Evolutionary conservation across 2,888 invertebrate genomes (phyloP), one percentile per base, ranked within the genome.

Genomic region (Cepaea hortensis): DNA sequence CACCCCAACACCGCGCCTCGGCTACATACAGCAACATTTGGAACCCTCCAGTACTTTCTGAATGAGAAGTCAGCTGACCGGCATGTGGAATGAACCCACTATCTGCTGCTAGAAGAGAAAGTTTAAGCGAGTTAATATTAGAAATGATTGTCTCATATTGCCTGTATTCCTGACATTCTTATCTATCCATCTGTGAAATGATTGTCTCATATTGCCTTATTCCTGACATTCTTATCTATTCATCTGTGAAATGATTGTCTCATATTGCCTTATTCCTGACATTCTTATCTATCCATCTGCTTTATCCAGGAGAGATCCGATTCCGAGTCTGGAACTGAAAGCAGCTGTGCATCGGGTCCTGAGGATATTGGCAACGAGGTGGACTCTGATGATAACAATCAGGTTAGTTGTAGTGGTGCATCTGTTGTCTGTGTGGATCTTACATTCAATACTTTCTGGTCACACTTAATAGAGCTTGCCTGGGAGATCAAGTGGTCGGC

Each of bases 341-440:
- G 93, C 83, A 92, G 93, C 88, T 93, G 93, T 89, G 90, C 91
- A n/a, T 93, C 92, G 62, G 92, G 92, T 61, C 91, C 92, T 86
- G 94, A 94, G 87, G 94, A 94, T 77, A 92, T 91, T 65, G 93
- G 93, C 6, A 93, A 93, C 84, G 73, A 73, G 83, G 77, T n/a
- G 83, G 94, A 91, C 23, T 94, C 94, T 87, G 91, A 91, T 35
- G 94, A 94, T 68, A 94, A 93, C 65, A 94, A 94, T 88, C 93
- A 92, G 91, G 93, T 91, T 1, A 61, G 77, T 79, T 15, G 2
- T n/a, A 5, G 4, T 46, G 35, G 73, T 46, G 18, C 13, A 11
- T 68, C 55, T 55, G 55, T 55, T 55, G 11, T 55, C 55, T 11
- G 55, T 6, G 55, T 9, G 35, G 35, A 35, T 35, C 35, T 35